Conservation (phyloP, 2,797 vertebrate species). For the Yasuhikotakia modesta region DNA sequence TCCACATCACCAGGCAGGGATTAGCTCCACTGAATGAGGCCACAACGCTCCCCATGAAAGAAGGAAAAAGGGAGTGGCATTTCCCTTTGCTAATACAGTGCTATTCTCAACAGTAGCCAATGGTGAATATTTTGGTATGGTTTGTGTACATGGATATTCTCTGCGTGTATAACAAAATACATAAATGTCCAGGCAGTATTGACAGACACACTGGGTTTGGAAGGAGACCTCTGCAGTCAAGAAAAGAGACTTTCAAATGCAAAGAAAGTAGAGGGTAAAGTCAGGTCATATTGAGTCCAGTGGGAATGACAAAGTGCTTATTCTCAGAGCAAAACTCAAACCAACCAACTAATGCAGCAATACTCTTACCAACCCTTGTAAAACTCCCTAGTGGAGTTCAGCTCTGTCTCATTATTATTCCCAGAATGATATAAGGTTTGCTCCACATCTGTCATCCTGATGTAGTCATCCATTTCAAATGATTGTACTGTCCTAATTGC, state of each 20-base stretch:
- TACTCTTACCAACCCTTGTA: conserved; percentile 20
- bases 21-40: conserved; percentile 43
- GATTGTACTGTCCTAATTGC: conserved; percentile 9
- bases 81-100: conserved; percentile 27
- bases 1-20: conserved; percentile 51
- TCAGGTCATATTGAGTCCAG: conserved; percentile 42
- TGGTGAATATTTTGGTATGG: conserved; percentile 16
- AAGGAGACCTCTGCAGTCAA: conserved; percentile 32
- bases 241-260: conserved; percentile 43
- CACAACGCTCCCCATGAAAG: conserved; percentile 40
- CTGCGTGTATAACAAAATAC: conserved; percentile 19
- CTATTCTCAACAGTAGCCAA: conserved; percentile 19
- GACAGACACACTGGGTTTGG: background rate
- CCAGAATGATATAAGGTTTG: conserved; percentile 15
- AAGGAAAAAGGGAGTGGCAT: conserved; percentile 13
- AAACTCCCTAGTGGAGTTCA: conserved; percentile 28
- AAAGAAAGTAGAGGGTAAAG: conserved; percentile 33
- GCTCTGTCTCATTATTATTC: conserved; percentile 24
- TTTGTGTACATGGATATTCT: conserved; percentile 29
- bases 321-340: conserved; percentile 35
- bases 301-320: conserved; percentile 37
- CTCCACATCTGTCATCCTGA: conserved; percentile 17
- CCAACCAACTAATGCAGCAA: conserved; percentile 20
- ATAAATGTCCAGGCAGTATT: conserved; percentile 11
- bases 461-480: conserved; percentile 24